Base-by-base conservation (phyloP, 2,888 invertebrate genomes). In the Tolmerus cingulatus region DNA sequence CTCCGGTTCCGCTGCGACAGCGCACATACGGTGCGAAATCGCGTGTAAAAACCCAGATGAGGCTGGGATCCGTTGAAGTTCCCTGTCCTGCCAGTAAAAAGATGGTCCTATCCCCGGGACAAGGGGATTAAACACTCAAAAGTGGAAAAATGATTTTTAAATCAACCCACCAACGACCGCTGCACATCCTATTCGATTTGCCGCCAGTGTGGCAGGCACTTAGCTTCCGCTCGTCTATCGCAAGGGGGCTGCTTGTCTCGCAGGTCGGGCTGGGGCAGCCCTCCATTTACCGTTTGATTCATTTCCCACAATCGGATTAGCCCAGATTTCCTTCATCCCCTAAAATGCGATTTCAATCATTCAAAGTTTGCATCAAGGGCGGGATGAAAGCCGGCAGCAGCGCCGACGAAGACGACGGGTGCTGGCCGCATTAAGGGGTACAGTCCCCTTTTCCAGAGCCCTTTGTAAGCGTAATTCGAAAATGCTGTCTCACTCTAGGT, bases 241-340 rank as follows among this genome's bases (percentile, higher is more conserved):
- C 12, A 12, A 66, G 66, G 30, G 79, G 79, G 43, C 43, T 27
- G 79, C 51, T 51, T 51, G 79, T 16, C 40, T 14, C 27, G 30
- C 5, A 46, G 51, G 51, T 30, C 79, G 51, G 46, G 8, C 40
- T n/a, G 30, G 79, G 55, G 23, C 16, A 74, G 27, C 76, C 51
- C 74, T 51, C 76, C 51, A 19, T 76, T 76, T 86, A 76, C 76
- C 79, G 79, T 87, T 88, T 88, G 86, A 87, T 88, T 88, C 85
- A 87, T 87, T 85, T 88, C 87, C 88, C 87, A 81, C 88, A 88
- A 88, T 88, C 88, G 88, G 88, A 88, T 88, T 88, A 88, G 87
- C 82, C 55, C 74, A 76, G 87, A 74, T 86, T 86, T 51, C 27
- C 55, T 77, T 46, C 51, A 74, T 86, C 57, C 82, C 57, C 40